Percentiles rank a stretch among this genome's conserved stretches.
phyloP scores from a whole-genome alignment of 2,113 vertebrate genomes.

The Phylloscopus trochiloides region DNA sequence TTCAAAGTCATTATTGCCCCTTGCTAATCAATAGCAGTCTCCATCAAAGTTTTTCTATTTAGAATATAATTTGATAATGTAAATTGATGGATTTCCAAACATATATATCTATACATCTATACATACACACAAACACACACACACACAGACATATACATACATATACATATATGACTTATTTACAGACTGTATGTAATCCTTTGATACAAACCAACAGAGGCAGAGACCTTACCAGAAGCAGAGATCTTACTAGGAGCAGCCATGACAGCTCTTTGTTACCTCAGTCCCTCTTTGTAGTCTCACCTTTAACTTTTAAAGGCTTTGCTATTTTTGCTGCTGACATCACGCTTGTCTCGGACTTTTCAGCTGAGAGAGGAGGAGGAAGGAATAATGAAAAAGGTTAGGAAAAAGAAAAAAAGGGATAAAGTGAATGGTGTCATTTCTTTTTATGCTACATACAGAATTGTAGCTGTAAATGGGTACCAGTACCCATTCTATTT shows the following conservation, averaged over 20 bases:
- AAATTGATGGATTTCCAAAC: background rate
- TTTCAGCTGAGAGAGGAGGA: background rate
- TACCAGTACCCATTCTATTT: background rate
- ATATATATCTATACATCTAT: too few species aligned
- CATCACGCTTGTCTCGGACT: background rate
- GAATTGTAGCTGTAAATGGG: background rate
- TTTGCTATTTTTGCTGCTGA: background rate
- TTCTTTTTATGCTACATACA: background rate
- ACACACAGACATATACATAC: accelerated
- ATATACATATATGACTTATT: background rate
- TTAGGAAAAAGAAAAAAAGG: background rate
- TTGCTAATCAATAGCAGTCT: background rate
- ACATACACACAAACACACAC: accelerated
- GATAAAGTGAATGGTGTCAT: background rate
- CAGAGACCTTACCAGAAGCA: background rate
- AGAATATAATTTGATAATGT: background rate
- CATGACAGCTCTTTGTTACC: background rate
- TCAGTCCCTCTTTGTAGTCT: background rate
- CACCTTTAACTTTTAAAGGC: background rate
- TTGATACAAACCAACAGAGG: background rate
- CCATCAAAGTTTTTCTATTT: background rate
- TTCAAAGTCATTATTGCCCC: background rate
- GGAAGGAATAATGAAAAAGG: background rate
- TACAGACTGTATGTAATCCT: background rate
- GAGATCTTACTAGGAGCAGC: background rate